Percentiles rank a stretch among this genome's conserved stretches.
Evolutionary conservation across 2,888 invertebrate species (phyloP).

Genomic region (Drosophila peninsularis): DNA sequence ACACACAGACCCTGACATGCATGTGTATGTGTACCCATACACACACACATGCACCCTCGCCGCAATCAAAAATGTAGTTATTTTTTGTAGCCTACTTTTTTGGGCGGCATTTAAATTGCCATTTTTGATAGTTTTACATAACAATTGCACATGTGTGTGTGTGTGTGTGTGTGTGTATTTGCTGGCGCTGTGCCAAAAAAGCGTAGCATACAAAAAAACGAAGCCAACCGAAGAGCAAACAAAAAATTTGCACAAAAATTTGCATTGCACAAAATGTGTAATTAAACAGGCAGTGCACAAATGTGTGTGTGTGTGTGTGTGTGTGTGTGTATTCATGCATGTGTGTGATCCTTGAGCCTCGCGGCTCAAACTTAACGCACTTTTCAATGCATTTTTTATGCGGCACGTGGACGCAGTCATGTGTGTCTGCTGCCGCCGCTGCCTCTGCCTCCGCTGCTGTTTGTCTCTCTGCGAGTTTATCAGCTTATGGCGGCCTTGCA

Average conservation of each 20-base stretch:
- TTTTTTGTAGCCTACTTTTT: constrained; percentile 61
- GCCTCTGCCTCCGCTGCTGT: constrained; percentile 1
- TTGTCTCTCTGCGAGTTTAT: constrained; percentile 59
- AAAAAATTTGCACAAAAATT: constrained; percentile 41
- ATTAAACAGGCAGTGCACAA: constrained; percentile 63
- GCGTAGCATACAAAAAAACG: constrained; percentile 3
- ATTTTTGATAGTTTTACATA: constrained; percentile 64
- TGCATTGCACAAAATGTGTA: constrained; percentile 64
- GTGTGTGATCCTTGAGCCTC: constrained; percentile 38
- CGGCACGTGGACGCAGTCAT: constrained; percentile 72
- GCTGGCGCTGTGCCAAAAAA: constrained; percentile 56
- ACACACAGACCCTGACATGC: constrained; percentile 4
- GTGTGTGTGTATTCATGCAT: not conserved
- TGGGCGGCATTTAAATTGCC: constrained; percentile 65
- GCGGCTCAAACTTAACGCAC: constrained; percentile 59
- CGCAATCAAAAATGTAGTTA: constrained; percentile 41
- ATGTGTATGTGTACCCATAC: no score
- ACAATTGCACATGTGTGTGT: constrained; percentile 31
- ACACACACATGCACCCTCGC: constrained; percentile 1
- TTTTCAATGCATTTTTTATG: constrained; percentile 61
- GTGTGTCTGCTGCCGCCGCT: constrained; percentile 28
- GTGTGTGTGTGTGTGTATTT: constrained; percentile 6
- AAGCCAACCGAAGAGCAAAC: not conserved
- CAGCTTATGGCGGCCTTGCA: constrained; percentile 67
- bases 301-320: not conserved